Evolutionary conservation across 2,113 vertebrate genomes (phyloP).

Genomic region (Bettongia penicillata): DNA sequence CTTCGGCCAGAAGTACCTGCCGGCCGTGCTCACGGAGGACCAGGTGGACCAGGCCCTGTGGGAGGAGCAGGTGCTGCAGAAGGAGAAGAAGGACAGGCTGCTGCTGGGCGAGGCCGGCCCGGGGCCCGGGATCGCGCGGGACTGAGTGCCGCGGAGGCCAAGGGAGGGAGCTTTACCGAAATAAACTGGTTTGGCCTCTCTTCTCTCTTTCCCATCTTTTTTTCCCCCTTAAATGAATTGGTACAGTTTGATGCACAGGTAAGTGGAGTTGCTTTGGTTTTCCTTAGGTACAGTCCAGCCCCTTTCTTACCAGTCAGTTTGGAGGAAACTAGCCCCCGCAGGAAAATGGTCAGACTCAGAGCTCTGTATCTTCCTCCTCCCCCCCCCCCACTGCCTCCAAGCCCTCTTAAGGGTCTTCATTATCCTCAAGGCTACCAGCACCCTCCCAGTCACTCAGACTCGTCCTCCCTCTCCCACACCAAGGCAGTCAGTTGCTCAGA

Average conservation of each 20-base stretch:
- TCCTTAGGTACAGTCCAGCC: background rate
- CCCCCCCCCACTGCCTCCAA: background rate
- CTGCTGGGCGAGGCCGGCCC: constrained; percentile 50
- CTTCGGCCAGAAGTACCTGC: constrained; percentile 86
- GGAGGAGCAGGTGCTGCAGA: constrained; percentile 69
- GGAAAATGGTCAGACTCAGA: background rate
- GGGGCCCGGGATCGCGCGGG: no score
- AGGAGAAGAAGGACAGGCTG: constrained; percentile 63
- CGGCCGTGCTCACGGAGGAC: constrained; percentile 79
- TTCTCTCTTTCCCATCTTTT: background rate
- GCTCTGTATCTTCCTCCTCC: background rate
- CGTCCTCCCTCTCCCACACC: no score
- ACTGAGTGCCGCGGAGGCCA: background rate
- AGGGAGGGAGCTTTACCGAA: background rate
- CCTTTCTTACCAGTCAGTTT: background rate
- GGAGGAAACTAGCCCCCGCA: background rate
- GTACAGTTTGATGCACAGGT: background rate
- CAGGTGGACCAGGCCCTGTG: constrained; percentile 66
- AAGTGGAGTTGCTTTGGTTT: background rate
- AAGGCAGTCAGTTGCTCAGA: background rate
- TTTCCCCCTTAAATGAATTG: background rate
- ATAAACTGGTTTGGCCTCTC: background rate
- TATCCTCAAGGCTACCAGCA: background rate
- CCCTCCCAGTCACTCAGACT: background rate
- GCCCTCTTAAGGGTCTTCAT: background rate